Percentiles rank a stretch among this genome's conserved stretches.
phyloP scores from a whole-genome alignment of 2,888 invertebrate species.

The Drosophila incognita region DNA sequence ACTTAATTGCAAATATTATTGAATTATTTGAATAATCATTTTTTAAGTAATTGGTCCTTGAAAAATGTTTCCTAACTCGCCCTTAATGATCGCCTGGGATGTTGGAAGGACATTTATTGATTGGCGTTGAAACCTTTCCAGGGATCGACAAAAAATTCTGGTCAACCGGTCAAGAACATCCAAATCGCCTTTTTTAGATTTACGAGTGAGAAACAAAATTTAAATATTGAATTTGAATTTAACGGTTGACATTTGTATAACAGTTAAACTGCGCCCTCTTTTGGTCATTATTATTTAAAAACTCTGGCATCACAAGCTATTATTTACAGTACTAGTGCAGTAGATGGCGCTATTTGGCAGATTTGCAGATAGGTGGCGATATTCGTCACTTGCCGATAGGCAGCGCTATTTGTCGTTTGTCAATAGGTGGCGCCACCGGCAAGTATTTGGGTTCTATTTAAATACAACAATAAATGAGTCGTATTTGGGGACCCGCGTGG shows the following conservation, averaged over 20 bases:
- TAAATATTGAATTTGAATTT: conserved; percentile 14
- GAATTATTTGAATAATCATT: not conserved
- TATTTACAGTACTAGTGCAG: not conserved
- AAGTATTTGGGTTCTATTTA: too few relatives aligned
- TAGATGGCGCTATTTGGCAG: not conserved
- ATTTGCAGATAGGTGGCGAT: not conserved
- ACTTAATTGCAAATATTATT: conserved; percentile 7
- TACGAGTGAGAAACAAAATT: conserved; percentile 1
- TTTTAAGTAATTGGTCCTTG: not conserved
- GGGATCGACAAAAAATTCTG: not conserved
- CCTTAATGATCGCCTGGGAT: too few relatives aligned
- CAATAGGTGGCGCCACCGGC: too few relatives aligned
- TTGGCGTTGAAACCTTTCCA: not conserved
- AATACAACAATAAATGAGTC: accelerated
- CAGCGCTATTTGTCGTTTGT: accelerated
- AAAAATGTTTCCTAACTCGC: too few relatives aligned
- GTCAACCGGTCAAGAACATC: not conserved
- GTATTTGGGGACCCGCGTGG: not conserved
- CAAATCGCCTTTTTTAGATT: not conserved
- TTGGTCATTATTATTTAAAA: accelerated
- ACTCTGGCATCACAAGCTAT: conserved; percentile 13
- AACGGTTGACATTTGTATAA: conserved; percentile 16
- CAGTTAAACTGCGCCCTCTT: conserved; percentile 13
- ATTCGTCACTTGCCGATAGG: too few relatives aligned
- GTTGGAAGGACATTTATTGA: not conserved